A percentile compares a stretch with the other conserved stretches of the same genome.
phyloP scores from a whole-genome alignment of 2,113 vertebrate species.

The Trematomus loennbergii region DNA sequence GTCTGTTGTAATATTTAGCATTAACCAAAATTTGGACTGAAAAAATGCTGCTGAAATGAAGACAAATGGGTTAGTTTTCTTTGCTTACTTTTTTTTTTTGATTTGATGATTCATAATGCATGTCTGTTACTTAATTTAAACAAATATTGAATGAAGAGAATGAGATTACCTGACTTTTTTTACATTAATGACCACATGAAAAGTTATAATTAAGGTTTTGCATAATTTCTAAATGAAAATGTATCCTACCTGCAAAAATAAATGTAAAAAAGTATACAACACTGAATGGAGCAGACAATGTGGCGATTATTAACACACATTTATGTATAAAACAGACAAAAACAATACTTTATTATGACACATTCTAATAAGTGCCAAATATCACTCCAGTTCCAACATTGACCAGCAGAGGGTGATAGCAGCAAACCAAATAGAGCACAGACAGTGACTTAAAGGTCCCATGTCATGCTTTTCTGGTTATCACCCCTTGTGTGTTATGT shows the following conservation, averaged over 20 bases:
- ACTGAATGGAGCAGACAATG: background rate
- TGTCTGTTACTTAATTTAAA: background rate
- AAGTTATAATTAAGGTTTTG: conserved; percentile 5
- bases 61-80: background rate
- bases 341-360: background rate
- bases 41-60: background rate
- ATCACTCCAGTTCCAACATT: conserved; percentile 6
- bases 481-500: too few species aligned
- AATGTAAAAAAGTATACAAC: conserved; percentile 4
- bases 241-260: conserved; percentile 22
- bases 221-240: conserved; percentile 1
- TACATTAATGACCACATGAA: conserved; percentile 1
- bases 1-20: background rate
- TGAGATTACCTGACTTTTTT: background rate
- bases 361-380: background rate
- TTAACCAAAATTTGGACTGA: background rate
- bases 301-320: conserved; percentile 6
- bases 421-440: conserved; percentile 41
- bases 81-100: conserved; percentile 22
- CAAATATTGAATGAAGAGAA: conserved; percentile 21
- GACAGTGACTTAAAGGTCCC: background rate
- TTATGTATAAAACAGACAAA: background rate
- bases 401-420: conserved; percentile 63
- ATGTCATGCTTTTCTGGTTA: too few species aligned
- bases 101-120: conserved; percentile 12